phyloP scores from a whole-genome alignment of 2,797 vertebrate genomes.

The Tenualosa thibaudeaui region DNA sequence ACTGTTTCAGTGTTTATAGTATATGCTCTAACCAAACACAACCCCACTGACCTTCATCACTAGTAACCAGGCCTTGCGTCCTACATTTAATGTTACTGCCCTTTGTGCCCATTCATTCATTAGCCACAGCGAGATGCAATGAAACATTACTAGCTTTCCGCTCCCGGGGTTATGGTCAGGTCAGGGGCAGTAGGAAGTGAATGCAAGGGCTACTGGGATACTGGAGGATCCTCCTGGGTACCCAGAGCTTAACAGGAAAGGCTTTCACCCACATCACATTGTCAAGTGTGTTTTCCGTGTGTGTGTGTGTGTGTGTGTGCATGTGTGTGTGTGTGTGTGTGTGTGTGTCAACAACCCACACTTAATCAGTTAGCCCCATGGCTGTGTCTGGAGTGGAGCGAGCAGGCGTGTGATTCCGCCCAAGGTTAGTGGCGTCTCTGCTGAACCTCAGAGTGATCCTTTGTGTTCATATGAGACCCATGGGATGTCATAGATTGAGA shows the following conservation, averaged over 20 bases:
- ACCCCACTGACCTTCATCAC: not conserved
- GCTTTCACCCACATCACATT: not conserved
- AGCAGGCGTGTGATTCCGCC: not conserved
- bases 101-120: not conserved
- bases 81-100: constrained; percentile 2
- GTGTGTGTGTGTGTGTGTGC: not conserved
- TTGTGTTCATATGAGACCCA: not conserved
- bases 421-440: not conserved
- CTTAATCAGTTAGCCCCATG: not conserved
- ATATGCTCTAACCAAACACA: not conserved
- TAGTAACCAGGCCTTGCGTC: not conserved
- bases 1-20: not conserved
- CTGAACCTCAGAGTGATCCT: not conserved
- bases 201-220: not conserved
- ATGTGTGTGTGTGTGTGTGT: constrained; percentile 20
- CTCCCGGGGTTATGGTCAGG: not conserved
- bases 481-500: not conserved
- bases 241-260: not conserved
- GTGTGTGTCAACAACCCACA: constrained; percentile 9
- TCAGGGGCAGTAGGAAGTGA: not conserved
- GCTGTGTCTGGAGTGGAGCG: not conserved
- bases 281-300: not conserved
- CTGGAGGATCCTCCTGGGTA: not conserved
- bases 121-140: not conserved
- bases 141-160: not conserved